Evolutionary conservation across 2,888 invertebrate genomes (phyloP), one percentile per base, ranked within the genome.

Genomic region (Euphydryas editha): DNA sequence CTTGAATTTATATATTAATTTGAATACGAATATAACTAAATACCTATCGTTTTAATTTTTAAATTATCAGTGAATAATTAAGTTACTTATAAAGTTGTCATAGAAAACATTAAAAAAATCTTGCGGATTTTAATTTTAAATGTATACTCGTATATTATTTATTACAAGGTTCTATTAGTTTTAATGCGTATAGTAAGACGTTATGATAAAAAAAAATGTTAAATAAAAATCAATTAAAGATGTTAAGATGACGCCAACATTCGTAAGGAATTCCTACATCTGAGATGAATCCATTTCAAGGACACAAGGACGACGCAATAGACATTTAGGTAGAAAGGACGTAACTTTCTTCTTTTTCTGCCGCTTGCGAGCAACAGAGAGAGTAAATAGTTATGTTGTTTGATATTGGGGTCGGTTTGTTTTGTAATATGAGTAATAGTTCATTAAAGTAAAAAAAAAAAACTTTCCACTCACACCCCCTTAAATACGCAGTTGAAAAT

Each of bases 311-410:
- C 63, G n/a, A 49, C 21, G 15, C 47, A 46, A 17, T 62, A 24
- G 55, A 58, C 18, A 24, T 58, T 42, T 21, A 65, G 67, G 71
- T 69, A 46, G 70, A 68, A 62, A 65, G 58, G 56, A 60, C 65
- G 55, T 55, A 60, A 55, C 51, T 57, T 58, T 44, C 36, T n/a
- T 66, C 66, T 59, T 67, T 59, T 62, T 67, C 66, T 59, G n/a
- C 61, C 51, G 17, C 51, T 62, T 20, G 56, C 15, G 66, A 54
- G 66, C 58, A 58, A 67, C 57, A 62, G 66, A 67, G 66, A 67
- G 62, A 67, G 61, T 61, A 24, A 58, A 66, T 42, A 36, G 20
- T 15, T 49, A 56, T 61, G 56, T 61, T 55, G 37, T 47, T 54
- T 61, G 21, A 30, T 61, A 18, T 56, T 39, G 44, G 39, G 57